Evolutionary conservation across 2,113 vertebrate genomes (phyloP).

Genomic region (Brienomyrus brachyistius): DNA sequence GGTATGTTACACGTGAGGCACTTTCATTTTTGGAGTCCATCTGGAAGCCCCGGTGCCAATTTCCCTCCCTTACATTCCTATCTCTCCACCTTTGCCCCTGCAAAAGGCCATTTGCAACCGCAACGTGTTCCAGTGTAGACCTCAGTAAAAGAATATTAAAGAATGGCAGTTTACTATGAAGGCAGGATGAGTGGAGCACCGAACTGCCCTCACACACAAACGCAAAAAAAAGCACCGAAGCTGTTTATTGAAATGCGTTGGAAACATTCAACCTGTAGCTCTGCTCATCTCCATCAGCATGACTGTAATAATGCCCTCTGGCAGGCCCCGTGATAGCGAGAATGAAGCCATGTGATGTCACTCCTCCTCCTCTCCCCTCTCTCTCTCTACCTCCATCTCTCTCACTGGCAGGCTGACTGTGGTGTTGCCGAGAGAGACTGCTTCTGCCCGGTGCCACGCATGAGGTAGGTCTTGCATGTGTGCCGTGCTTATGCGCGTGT

Average conservation of each 20-base stretch:
- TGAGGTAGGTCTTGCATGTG: constrained; percentile 45
- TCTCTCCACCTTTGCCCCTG: not conserved
- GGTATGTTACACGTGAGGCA: not conserved
- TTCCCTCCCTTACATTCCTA: not conserved
- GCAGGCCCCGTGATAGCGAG: constrained; percentile 32
- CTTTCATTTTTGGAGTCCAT: not conserved
- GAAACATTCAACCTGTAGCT: not conserved
- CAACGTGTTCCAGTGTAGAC: not conserved
- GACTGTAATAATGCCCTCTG: not conserved
- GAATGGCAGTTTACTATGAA: not conserved
- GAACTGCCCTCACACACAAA: not conserved
- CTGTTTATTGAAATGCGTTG: not conserved
- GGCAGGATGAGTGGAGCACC: not conserved
- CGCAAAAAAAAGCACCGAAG: not conserved
- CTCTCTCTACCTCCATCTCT: constrained; percentile 13
- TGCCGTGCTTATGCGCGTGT: not conserved
- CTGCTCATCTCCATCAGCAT: not conserved
- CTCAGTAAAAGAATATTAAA: not conserved
- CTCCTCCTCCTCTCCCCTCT: constrained; percentile 15
- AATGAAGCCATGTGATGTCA: constrained; percentile 50
- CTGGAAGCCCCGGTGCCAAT: not conserved
- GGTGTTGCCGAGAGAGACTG: constrained; percentile 36
- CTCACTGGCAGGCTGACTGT: constrained; percentile 28
- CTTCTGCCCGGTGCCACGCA: constrained; percentile 16
- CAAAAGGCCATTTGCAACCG: not conserved